Evolutionary conservation across 2,888 invertebrate species (phyloP).

Genomic region (Marasmarcha lunaedactyla): DNA sequence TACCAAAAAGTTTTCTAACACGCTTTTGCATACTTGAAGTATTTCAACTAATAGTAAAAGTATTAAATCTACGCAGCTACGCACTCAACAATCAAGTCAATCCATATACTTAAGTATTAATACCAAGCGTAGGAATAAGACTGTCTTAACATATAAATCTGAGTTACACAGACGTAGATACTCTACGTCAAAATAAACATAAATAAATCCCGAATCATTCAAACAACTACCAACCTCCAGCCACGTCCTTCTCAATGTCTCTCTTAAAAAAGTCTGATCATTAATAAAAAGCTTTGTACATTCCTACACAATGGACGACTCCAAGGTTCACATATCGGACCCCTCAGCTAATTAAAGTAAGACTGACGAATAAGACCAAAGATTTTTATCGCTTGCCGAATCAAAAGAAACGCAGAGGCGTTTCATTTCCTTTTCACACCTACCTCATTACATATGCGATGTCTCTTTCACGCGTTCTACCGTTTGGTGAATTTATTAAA

Average conservation of each 20-base stretch:
- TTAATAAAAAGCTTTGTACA: conserved; percentile 51
- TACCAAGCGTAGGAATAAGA: too few species aligned
- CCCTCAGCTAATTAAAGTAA: conserved; percentile 66
- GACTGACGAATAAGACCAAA: conserved; percentile 65
- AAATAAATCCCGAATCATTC: too few species aligned
- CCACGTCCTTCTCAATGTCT: conserved; percentile 26
- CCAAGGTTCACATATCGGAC: conserved; percentile 57
- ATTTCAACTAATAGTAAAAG: too few species aligned
- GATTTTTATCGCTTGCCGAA: conserved; percentile 68
- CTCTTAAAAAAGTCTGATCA: conserved; percentile 34
- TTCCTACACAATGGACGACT: conserved; percentile 49
- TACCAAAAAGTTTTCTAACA: too few species aligned
- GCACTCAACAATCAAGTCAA: too few species aligned
- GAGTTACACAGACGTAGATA: too few species aligned
- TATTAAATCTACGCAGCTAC: too few species aligned
- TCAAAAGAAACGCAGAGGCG: conserved; percentile 60
- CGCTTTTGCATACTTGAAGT: too few species aligned
- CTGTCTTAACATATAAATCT: too few species aligned
- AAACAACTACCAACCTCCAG: too few species aligned
- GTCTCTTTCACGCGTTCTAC: conserved; percentile 38
- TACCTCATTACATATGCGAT: conserved; percentile 18
- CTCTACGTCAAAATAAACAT: too few species aligned
- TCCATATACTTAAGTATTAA: too few species aligned
- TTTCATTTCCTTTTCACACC: conserved; percentile 44
- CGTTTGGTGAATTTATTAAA: conserved; percentile 53